Percentiles rank a stretch among this genome's conserved stretches.
These are phyloP conservation scores for Halictus ligatus DNA, from an alignment of 2,888 invertebrate species.

Conservation along the genomic window DNA sequence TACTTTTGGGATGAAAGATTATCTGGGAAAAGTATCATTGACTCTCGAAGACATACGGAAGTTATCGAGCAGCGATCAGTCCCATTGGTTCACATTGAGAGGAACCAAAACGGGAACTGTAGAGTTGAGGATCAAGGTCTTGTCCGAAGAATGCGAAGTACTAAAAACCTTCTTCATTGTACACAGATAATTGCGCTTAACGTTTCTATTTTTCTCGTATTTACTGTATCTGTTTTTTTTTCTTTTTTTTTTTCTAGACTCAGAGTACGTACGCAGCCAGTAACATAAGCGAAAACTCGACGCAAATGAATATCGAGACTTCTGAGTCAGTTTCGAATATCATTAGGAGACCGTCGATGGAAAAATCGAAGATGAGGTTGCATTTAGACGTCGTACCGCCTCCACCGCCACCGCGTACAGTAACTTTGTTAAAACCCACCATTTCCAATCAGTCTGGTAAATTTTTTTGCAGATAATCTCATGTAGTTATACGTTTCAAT, in stretches of 20 bases:
- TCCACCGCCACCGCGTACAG: slow-evolving; percentile 81
- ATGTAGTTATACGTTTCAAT: background rate
- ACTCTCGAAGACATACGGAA: slow-evolving; percentile 84
- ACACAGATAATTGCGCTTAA: background rate
- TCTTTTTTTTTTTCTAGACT: slow-evolving; percentile 63
- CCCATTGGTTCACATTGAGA: slow-evolving; percentile 84
- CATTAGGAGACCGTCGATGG: slow-evolving; percentile 79
- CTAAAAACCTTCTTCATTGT: background rate
- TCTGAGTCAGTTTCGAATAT: slow-evolving; percentile 69
- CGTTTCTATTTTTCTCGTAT: background rate
- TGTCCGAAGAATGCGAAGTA: slow-evolving; percentile 82
- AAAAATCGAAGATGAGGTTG: slow-evolving; percentile 78
- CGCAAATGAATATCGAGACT: slow-evolving; percentile 59
- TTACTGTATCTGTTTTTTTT: background rate
- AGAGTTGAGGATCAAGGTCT: slow-evolving; percentile 84
- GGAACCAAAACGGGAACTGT: slow-evolving; percentile 85
- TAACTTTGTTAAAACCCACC: slow-evolving; percentile 78
- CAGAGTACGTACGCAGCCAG: slow-evolving; percentile 79
- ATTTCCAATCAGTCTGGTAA: slow-evolving; percentile 75
- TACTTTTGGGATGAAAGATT: slow-evolving; percentile 85
- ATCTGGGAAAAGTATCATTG: slow-evolving; percentile 85
- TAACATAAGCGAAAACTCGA: slow-evolving; percentile 77
- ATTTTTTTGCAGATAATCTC: background rate
- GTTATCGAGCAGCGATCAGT: slow-evolving; percentile 83
- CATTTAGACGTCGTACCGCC: slow-evolving; percentile 80